A percentile compares a stretch with the other conserved stretches of the same genome.
These are phyloP conservation scores for Varanus komodoensis DNA, from an alignment of 2,113 vertebrate species.

Conservation along the genomic window DNA sequence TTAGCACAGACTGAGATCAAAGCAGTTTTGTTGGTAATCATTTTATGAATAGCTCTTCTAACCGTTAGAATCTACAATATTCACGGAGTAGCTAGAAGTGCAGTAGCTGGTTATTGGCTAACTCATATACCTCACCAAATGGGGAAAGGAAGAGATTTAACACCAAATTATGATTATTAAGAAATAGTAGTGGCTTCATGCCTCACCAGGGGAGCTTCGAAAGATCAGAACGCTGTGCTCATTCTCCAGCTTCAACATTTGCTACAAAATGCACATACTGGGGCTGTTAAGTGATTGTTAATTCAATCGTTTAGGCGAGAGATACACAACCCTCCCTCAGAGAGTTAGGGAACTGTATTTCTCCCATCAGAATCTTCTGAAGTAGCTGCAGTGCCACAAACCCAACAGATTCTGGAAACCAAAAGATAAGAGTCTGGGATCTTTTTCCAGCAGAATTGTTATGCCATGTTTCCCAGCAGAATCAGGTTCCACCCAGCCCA, in stretches of 20 bases:
- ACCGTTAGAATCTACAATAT: background rate
- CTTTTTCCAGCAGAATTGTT: too few species aligned
- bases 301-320: background rate
- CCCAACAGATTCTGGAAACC: too few species aligned
- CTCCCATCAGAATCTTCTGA: too few species aligned
- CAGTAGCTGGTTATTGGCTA: background rate
- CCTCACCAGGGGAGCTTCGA: background rate
- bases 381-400: too few species aligned
- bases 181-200: background rate
- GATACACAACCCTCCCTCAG: too few species aligned
- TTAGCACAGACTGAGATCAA: background rate
- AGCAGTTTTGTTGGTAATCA: background rate
- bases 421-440: too few species aligned
- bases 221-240: background rate
- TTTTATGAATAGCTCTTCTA: background rate
- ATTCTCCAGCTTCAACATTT: background rate
- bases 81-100: background rate
- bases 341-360: too few species aligned
- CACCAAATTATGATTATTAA: background rate
- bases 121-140: background rate
- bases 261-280: background rate
- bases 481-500: too few species aligned
- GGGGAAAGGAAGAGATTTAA: background rate
- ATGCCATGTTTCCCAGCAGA: too few species aligned
- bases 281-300: background rate